Evolutionary conservation across 2,113 vertebrate genomes (phyloP).

Genomic region (Neogobius melanostomus): DNA sequence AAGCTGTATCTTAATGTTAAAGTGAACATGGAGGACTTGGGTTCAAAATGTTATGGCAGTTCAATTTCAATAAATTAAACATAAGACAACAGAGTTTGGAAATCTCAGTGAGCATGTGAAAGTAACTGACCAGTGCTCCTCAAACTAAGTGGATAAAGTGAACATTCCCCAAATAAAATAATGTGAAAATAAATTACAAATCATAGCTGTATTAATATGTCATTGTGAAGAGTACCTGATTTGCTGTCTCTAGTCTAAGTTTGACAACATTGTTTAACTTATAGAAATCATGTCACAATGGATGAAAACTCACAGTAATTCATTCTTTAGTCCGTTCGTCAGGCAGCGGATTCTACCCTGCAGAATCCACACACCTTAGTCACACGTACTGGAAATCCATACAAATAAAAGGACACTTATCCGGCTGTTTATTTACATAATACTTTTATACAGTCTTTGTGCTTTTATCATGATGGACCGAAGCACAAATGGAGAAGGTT

Average conservation of each 20-base stretch:
- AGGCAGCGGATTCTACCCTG: conserved; percentile 78
- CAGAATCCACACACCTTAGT: conserved; percentile 77
- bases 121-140: conserved; percentile 58
- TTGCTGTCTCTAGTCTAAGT: conserved; percentile 66
- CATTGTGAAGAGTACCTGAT: conserved; percentile 79
- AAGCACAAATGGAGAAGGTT: conserved; percentile 50
- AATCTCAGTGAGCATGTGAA: conserved; percentile 61
- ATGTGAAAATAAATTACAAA: conserved; percentile 76
- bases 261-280: conserved; percentile 77
- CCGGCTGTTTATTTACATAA: conserved; percentile 75
- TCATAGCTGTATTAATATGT: conserved; percentile 70
- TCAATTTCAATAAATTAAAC: conserved; percentile 77
- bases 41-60: conserved; percentile 58
- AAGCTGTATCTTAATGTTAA: conserved; percentile 51
- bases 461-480: conserved; percentile 58
- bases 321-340: conserved; percentile 71
- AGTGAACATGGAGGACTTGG: conserved; percentile 51
- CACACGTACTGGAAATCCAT: conserved; percentile 67
- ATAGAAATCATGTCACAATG: conserved; percentile 69
- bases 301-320: conserved; percentile 77
- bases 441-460: conserved; percentile 77
- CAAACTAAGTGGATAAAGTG: conserved; percentile 55
- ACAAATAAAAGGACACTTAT: conserved; percentile 78
- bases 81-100: conserved; percentile 58
- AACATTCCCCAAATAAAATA: conserved; percentile 63